Evolutionary conservation across 2,113 vertebrate genomes (phyloP), one percentile per base, ranked within the genome.

Genomic region (Atherinomorus stipes): DNA sequence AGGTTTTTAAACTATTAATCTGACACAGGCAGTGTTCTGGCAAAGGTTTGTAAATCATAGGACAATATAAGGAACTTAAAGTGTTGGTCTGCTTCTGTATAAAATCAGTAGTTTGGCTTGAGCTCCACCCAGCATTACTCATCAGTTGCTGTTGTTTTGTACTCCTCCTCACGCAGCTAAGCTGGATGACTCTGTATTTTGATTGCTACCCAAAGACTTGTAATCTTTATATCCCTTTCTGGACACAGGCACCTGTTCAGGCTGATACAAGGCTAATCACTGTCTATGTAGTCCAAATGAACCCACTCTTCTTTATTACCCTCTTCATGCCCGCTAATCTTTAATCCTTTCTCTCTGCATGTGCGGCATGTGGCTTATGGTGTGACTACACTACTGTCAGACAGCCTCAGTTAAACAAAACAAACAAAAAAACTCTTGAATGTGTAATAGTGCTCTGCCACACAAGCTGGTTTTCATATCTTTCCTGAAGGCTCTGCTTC

Each of bases 291-390:
- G 54, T 67, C 54, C 31, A 45, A 66, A 64, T 37, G 6, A 56
- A 69, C 18, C 52, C 51, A 38, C 34, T 81, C 71, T 64, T 61
- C 54, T 78, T 77, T 54, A 66, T 70, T 69, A 64, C 56, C 76
- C 80, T 52, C 54, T 47, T 51, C 54, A 60, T 52, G 42, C 25
- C 71, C 50, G 62, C n/a, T 92, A 91, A 93, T 92, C 75, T 78
- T 19, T 90, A 93, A 91, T 92, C 91, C 80, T 52, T 64, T 73
- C 65, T 64, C 52, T 68, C 23, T 74, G 19, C 63, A 56, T 61
- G 63, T 60, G 26, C 23, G 63, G 23, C 21, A 11, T 80, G 75
- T 28, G 56, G 51, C 66, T 74, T 45, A 61, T 53, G 64, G 54
- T 52, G 34, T 54, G 60, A 75, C 49, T 25, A 58, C 53, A 73